Evolutionary conservation across 2,888 invertebrate species (phyloP), one percentile per base, ranked within the genome.

Genomic region (Autographa pulchrina): DNA sequence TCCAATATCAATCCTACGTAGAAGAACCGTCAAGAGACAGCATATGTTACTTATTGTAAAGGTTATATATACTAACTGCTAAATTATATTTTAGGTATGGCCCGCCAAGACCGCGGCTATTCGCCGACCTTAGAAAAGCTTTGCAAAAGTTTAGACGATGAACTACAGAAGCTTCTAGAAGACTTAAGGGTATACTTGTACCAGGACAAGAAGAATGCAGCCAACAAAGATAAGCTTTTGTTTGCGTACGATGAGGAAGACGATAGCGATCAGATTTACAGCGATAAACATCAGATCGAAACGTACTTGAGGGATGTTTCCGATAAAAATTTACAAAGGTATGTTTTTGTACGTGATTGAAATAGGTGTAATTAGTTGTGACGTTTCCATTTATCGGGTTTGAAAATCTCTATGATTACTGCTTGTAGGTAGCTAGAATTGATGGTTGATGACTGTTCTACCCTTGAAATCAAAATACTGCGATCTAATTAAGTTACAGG

Each of bases 51-150:
- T 2, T 2, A 38, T 38, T 11, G 11, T 38, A 38, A 1, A 25
- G 25, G 25, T 25, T 2, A 2, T 1, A 25, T 25, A 3, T 25
- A 38, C 38, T 38, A n/a, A n/a, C n/a, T n/a, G n/a, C n/a, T 11
- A n/a, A n/a, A n/a, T 2, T n/a, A 13, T 56, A n/a, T 56, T 79
- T 0, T 61, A 96, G 96, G 94, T 1, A 96, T 98, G 91, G 94
- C 97, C 0, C 97, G 98, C 96, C 98, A 98, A 94, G 97, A 98
- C 5, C 97, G 97, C 81, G 98, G 98, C 0, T 98, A 97, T 91
- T 98, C 98, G 0, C 96, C 96, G 0, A 97, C 97, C 31, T 94
- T 98, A 56, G 97, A 98, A 61, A 96, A 96, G 86, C 96, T 98
- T 0, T 98, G 98, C 81, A 92, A 96, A 62, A 94, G 94, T 78